These are phyloP conservation scores for Prunella fulvescens DNA, from an alignment of 2,113 vertebrate species.

Conservation along the genomic window DNA sequence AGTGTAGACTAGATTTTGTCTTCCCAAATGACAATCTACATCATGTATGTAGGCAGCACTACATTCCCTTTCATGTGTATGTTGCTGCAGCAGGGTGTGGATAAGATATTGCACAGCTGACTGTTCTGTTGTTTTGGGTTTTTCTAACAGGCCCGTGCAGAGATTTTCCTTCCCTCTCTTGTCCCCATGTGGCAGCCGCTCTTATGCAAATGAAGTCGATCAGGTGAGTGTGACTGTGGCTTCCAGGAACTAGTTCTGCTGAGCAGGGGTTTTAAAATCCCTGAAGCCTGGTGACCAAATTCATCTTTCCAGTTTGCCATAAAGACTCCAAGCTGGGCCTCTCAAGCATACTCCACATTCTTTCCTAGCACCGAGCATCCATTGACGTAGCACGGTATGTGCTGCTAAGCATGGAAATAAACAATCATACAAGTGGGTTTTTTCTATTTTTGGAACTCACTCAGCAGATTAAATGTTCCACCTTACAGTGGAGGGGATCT, in stretches of 20 bases:
- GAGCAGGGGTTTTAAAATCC: neutral
- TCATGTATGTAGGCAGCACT: neutral
- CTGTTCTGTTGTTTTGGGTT: neutral
- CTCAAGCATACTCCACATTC: neutral
- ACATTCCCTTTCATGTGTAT: neutral
- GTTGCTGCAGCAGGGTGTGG: neutral
- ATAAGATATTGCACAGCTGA: neutral
- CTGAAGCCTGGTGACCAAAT: neutral
- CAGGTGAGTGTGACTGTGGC: conserved; percentile 61
- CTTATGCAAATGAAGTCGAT: conserved; percentile 57
- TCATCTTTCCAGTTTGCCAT: neutral
- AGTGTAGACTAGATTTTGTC: neutral
- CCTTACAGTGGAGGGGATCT: neutral
- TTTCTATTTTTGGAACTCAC: conserved; percentile 45
- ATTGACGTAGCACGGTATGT: neutral
- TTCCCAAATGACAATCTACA: neutral
- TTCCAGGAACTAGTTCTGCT: neutral
- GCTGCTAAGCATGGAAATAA: conserved; percentile 44
- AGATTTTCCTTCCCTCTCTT: conserved; percentile 13
- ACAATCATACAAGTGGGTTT: neutral
- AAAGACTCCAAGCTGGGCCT: neutral
- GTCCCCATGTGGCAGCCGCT: neutral
- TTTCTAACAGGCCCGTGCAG: conserved; percentile 44
- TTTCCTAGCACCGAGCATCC: conserved; percentile 5
- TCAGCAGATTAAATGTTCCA: neutral